Evolutionary conservation across 2,113 vertebrate genomes (phyloP).

Genomic region (Sceloporus tristichus): DNA sequence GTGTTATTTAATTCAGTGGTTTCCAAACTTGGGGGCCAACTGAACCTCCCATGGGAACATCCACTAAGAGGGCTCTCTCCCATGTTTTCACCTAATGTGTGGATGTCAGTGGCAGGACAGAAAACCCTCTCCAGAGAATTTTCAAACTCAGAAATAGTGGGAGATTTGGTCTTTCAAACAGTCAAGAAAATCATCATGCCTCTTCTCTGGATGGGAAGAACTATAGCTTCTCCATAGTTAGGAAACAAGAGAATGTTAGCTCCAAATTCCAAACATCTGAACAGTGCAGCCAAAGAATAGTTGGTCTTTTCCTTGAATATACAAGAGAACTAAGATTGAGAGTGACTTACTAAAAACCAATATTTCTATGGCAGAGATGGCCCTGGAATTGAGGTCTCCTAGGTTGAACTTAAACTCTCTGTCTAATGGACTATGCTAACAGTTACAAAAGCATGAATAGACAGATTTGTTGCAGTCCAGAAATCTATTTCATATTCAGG

Average conservation of each 20-base stretch:
- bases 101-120: too few relatives aligned
- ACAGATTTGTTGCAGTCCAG: not conserved
- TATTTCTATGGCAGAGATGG: not conserved
- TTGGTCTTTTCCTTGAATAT: not conserved
- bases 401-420: not conserved
- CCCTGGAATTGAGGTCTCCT: not conserved
- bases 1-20: too few relatives aligned
- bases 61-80: too few relatives aligned
- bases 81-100: too few relatives aligned
- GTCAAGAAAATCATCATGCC: too few relatives aligned
- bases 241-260: not conserved
- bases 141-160: too few relatives aligned
- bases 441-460: not conserved
- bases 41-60: too few relatives aligned
- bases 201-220: not conserved
- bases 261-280: not conserved
- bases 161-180: too few relatives aligned
- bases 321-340: not conserved
- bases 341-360: not conserved
- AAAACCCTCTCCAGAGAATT: too few relatives aligned
- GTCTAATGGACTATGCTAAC: not conserved
- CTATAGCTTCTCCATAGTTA: not conserved
- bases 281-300: too few relatives aligned
- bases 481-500: not conserved
- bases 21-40: too few relatives aligned